These are phyloP conservation scores for Galendromus occidentalis DNA, from an alignment of 1,140 invertebrate species.

Conservation along the genomic window DNA sequence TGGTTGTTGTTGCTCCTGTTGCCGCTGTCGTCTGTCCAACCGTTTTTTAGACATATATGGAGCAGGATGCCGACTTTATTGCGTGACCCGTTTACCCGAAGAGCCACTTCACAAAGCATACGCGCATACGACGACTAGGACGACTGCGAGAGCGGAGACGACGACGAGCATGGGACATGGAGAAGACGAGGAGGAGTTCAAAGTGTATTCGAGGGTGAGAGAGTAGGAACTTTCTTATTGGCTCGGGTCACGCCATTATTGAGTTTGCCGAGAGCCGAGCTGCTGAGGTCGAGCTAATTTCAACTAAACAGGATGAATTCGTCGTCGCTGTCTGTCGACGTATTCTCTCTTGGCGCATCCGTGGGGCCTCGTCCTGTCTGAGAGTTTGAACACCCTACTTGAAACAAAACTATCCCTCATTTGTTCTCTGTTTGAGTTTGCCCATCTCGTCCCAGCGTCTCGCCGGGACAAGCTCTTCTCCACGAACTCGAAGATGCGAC, in stretches of 20 bases:
- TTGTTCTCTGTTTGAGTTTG: no score
- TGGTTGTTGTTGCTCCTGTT: neutral
- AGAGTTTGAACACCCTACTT: no score
- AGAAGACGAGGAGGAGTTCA: neutral
- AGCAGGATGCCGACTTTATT: neutral
- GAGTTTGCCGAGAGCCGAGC: neutral
- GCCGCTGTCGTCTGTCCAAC: neutral
- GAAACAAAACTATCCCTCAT: no score
- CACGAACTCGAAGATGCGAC: no score
- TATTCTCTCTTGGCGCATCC: no score
- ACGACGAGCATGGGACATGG: no score
- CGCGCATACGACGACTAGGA: neutral
- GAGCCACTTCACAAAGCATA: neutral
- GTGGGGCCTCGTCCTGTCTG: no score
- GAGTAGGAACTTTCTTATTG: slow-evolving; percentile 7
- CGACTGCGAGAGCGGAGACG: neutral
- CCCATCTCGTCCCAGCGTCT: no score
- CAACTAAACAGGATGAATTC: no score
- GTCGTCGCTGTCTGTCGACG: no score
- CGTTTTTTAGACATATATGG: neutral
- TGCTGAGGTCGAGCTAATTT: no score
- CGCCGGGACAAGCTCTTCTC: no score
- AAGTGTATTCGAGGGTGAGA: neutral
- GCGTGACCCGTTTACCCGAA: neutral
- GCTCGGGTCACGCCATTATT: slow-evolving; percentile 5